phyloP scores from a whole-genome alignment of 2,888 invertebrate species.

The Apodemia zela region DNA sequence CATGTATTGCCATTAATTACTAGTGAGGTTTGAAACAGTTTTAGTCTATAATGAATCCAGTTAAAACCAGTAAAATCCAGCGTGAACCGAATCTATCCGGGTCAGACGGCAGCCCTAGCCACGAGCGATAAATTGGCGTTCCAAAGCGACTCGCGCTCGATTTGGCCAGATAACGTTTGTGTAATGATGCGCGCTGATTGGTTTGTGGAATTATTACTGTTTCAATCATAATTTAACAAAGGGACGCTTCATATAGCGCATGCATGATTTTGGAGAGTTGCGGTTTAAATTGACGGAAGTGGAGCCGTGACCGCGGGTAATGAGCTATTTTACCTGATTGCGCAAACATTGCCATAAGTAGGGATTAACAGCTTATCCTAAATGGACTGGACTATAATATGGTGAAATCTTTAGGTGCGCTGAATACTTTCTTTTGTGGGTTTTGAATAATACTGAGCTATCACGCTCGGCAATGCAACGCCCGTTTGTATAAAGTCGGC shows the following conservation, averaged over 20 bases:
- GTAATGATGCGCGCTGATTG: constrained; percentile 28
- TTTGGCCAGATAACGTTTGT: constrained; percentile 19
- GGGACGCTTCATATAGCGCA: neutral
- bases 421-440: too few relatives aligned
- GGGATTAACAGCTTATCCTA: too few relatives aligned
- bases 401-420: too few relatives aligned
- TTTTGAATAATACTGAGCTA: too few relatives aligned
- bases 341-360: neutral
- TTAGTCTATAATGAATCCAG: neutral
- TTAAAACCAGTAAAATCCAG: neutral
- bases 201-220: constrained; percentile 22
- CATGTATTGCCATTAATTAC: too few relatives aligned
- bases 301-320: neutral
- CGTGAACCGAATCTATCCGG: constrained; percentile 14
- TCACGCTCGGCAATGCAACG: too few relatives aligned
- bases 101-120: neutral
- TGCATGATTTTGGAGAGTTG: neutral
- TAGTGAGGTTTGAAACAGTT: too few relatives aligned
- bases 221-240: constrained; percentile 10
- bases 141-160: constrained; percentile 25
- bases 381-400: too few relatives aligned
- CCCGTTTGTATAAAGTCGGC: too few relatives aligned
- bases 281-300: neutral
- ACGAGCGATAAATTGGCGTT: constrained; percentile 28
- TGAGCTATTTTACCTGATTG: neutral